Percentiles rank a stretch among this genome's conserved stretches.
phyloP scores from a whole-genome alignment of 2,888 invertebrate genomes.

The Drosophila mayaguana region DNA sequence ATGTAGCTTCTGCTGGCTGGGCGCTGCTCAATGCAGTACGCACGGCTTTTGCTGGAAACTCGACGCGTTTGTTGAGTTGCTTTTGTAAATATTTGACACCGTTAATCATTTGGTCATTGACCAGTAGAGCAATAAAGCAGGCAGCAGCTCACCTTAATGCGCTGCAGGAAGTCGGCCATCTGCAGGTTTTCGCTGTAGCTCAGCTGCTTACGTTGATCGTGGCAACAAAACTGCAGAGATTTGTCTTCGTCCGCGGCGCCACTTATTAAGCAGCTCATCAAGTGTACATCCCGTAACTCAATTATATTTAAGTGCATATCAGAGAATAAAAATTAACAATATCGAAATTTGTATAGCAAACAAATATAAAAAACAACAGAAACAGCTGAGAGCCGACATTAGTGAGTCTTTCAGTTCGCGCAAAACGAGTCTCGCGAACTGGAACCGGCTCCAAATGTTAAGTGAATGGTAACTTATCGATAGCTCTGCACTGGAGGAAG shows the following conservation, averaged over 20 bases:
- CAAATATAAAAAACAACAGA: not conserved
- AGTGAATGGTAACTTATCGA: conserved; percentile 11
- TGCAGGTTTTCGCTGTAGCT: conserved; percentile 56
- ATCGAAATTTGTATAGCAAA: not conserved
- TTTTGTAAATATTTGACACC: conserved; percentile 21
- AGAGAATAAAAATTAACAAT: conserved; percentile 1
- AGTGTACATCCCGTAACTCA: not conserved
- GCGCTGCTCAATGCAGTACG: conserved; percentile 47
- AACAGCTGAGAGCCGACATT: conserved; percentile 24
- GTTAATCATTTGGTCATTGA: not conserved
- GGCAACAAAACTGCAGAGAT: conserved; percentile 30
- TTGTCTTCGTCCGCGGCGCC: not conserved
- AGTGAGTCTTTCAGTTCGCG: not conserved
- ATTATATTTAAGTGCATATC: conserved; percentile 43
- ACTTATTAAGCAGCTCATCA: conserved; percentile 17
- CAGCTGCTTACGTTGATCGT: conserved; percentile 13
- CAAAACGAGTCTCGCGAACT: not conserved
- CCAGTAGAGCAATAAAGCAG: rapidly evolving
- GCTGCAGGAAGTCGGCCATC: conserved; percentile 24
- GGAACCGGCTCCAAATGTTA: conserved; percentile 9
- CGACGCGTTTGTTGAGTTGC: conserved; percentile 79
- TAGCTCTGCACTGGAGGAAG: not conserved
- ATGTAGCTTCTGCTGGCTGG: conserved; percentile 35
- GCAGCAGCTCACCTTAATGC: conserved; percentile 42
- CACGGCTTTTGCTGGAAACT: conserved; percentile 68